Base-by-base conservation (phyloP, 2,888 invertebrate genomes). In the Melanchra persicariae region DNA sequence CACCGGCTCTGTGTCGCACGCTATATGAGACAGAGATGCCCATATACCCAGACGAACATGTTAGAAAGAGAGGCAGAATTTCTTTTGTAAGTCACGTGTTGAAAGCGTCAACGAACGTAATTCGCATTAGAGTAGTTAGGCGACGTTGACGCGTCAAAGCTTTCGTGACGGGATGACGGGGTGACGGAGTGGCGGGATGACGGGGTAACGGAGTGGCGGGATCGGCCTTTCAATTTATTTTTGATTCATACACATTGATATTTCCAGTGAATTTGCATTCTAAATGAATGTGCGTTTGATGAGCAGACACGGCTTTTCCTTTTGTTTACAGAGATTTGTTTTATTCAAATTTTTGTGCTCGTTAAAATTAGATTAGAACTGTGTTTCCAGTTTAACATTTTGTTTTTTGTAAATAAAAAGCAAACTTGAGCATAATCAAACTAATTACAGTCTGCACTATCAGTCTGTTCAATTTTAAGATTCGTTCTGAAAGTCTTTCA, bases 91-190 rank as follows among this genome's bases (percentile, higher is more conserved):
- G 70, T 79, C 65, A 70, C 62, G 70, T 75, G 74, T 71, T 63
- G 64, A 81, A 77, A 79, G 63, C 61, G 77, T 62, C 75, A 73
- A 71, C 70, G 77, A 80, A 77, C 78, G 74, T 76, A 81, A 81
- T 79, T 82, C 82, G 74, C 70, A 85, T 86, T 87, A 84, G 70
- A 77, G 84, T 82, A 85, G 89, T 87, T 87, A 86, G 82, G 79
- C 26, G 70, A 24, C 67, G 17, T 12, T 30, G 34, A 43, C 49
- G 69, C 52, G 58, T 72, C 77, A 74, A 78, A 78, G 81, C 61
- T 47, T 51, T 65, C 67, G 64, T 45, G 55, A 34, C 61, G 64
- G 45, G 45, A 51, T 54, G 64, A 15, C 9, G 49, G 74, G 62
- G 47, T 61, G 62, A 26, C 51, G 67, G 51, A 54, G 63, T 51